Base-by-base conservation (phyloP, 2,797 vertebrate genomes). In the Apogon hyalosoma region DNA sequence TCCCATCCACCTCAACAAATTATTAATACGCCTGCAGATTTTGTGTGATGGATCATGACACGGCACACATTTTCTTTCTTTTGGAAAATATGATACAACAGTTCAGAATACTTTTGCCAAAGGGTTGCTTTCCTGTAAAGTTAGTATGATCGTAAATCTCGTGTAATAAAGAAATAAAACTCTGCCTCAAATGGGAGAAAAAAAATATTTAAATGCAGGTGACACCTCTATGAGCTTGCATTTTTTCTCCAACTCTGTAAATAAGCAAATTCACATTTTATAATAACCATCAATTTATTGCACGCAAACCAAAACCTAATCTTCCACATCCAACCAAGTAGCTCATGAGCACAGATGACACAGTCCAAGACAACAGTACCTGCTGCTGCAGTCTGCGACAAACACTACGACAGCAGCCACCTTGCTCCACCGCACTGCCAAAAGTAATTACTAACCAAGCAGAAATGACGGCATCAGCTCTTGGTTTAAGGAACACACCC, bases 21-120 rank as follows among this genome's bases (percentile, higher is more conserved):
- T 50, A 57, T 41, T 18, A 50, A 59, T 39, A 6, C 12, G 21
- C 11, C 53, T 49, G 28, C 74, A 61, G 50, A 78, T 49, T 10
- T 52, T 9, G 18, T 9, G 4, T n/a, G 45, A 78, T 80, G 73
- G 80, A 48, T 86, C 77, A 71, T 66, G 48, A 45, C 16, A 28
- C 38, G 45, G 43, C 50, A 62, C 5, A n/a, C 1, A 41, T 59
- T 49, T 58, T 1, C 6, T 50, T 66, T 58, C 40, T 16, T 48
- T 46, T 53, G 56, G 24, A 58, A 59, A 59, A 43, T 28, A 24
- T 73, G 41, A 63, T 11, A 42, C 28, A 62, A 58, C 65, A 2
- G 16, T 62, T 77, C 31, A 21, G 12, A 36, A 69, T 63, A n/a
- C 24, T 40, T 73, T 53, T 64, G 62, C 48, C 2, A 43, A 51